Conservation (phyloP, 2,888 invertebrate species). For the Drosophila quasianomalipes region DNA sequence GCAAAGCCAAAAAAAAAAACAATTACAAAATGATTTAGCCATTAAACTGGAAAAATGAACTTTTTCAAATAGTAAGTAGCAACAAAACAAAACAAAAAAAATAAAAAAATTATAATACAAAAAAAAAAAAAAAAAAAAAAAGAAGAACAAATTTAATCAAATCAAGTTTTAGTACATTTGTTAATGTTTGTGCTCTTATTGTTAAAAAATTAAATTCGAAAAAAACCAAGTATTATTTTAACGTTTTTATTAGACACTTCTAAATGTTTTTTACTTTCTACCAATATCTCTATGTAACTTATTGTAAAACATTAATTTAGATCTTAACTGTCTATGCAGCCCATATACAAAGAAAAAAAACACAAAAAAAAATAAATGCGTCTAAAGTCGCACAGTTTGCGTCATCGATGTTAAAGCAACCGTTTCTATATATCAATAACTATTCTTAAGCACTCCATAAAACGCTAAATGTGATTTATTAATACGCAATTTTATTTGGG, state of each 20-base stretch:
- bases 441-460: constrained; percentile 55
- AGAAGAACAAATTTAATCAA: constrained; percentile 50
- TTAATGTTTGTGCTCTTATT: constrained; percentile 77
- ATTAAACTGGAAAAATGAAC: constrained; percentile 77
- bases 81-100: constrained; percentile 50
- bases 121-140: constrained; percentile 20
- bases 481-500: constrained; percentile 74
- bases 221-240: constrained; percentile 49
- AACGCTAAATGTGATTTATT: constrained; percentile 42
- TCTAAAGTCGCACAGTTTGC: constrained; percentile 48
- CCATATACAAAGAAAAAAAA: constrained; percentile 43
- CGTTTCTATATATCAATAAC: constrained; percentile 53
- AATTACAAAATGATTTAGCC: constrained; percentile 74
- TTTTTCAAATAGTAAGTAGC: constrained; percentile 79
- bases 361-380: constrained; percentile 42
- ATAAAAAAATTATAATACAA: constrained; percentile 21
- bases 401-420: constrained; percentile 66
- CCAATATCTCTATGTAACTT: constrained; percentile 68
- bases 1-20: constrained; percentile 64
- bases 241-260: constrained; percentile 76
- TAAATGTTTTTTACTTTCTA: constrained; percentile 73
- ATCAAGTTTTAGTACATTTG: constrained; percentile 63
- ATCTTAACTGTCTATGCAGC: constrained; percentile 64
- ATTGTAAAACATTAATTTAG: constrained; percentile 66
- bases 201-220: constrained; percentile 43